These are phyloP conservation scores for Luperina nickerlii DNA, from an alignment of 2,888 invertebrate genomes.

Conservation along the genomic window DNA sequence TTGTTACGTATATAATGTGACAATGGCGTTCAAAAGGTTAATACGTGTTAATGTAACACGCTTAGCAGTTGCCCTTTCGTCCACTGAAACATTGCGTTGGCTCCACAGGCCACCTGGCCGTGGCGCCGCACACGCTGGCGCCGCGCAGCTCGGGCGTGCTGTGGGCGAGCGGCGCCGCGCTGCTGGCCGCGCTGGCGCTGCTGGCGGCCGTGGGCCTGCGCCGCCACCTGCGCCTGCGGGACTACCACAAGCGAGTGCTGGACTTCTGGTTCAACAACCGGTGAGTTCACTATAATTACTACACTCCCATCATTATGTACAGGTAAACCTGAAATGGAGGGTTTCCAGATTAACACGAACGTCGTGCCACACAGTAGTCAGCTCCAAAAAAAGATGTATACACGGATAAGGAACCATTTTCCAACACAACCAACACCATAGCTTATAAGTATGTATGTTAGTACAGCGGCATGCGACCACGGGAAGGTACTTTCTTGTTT, in stretches of 20 bases:
- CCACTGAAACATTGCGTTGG: not conserved
- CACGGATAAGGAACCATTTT: too few relatives aligned
- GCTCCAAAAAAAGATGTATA: too few relatives aligned
- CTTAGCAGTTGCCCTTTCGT: not conserved
- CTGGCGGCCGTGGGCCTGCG: constrained; percentile 43
- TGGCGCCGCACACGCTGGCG: not conserved
- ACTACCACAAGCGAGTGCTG: constrained; percentile 65
- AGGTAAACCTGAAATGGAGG: not conserved
- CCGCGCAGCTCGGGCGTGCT: constrained; percentile 37
- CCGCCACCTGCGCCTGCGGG: constrained; percentile 35
- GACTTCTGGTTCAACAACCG: constrained; percentile 63
- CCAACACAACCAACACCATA: too few relatives aligned
- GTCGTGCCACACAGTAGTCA: not conserved
- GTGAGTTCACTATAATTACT: constrained; percentile 51
- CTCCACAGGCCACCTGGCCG: constrained; percentile 28
- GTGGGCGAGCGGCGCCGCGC: constrained; percentile 45
- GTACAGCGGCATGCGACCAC: too few relatives aligned
- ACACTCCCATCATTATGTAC: not conserved
- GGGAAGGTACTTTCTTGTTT: too few relatives aligned
- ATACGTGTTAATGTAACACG: not conserved
- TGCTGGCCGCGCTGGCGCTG: constrained; percentile 52
- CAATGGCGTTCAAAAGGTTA: not conserved
- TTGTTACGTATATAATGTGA: too few relatives aligned
- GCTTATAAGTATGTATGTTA: too few relatives aligned
- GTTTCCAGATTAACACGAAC: not conserved